phyloP scores from a whole-genome alignment of 1,140 invertebrate genomes.

The Laupala kohalensis region DNA sequence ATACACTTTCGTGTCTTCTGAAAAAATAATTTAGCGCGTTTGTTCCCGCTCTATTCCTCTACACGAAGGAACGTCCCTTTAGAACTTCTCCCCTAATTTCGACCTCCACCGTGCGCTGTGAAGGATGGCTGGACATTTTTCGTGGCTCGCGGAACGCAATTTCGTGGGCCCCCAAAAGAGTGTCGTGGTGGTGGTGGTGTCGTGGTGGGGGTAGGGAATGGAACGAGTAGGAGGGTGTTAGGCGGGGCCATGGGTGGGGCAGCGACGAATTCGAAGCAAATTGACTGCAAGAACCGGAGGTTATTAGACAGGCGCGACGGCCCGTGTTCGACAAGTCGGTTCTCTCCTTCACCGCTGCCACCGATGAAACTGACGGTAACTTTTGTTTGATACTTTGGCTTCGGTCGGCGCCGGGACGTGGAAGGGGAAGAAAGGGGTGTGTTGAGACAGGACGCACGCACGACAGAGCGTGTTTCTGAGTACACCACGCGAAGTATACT shows the following conservation, averaged over 20 bases:
- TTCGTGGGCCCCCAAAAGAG: not conserved
- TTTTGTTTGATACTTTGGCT: too few relatives aligned
- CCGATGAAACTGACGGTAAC: not conserved
- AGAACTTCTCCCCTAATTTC: not conserved
- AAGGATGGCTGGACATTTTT: not conserved
- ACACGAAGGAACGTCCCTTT: too few relatives aligned
- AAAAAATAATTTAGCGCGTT: too few relatives aligned
- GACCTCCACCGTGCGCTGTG: not conserved
- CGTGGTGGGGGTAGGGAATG: not conserved
- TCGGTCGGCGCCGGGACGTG: too few relatives aligned
- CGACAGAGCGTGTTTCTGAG: too few relatives aligned
- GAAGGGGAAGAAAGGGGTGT: too few relatives aligned
- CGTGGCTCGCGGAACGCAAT: not conserved
- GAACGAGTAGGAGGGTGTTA: too few relatives aligned
- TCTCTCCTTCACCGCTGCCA: not conserved
- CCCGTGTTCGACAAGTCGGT: too few relatives aligned
- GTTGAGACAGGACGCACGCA: too few relatives aligned
- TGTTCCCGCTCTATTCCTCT: too few relatives aligned
- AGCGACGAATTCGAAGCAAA: not conserved
- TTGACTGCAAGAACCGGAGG: not conserved
- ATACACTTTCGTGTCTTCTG: too few relatives aligned
- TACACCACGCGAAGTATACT: too few relatives aligned
- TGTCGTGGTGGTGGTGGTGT: not conserved
- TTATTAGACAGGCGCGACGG: not conserved
- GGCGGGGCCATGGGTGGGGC: not conserved